Conservation (phyloP, 1,140 invertebrate species). For the Eulimnadia texana region DNA sequence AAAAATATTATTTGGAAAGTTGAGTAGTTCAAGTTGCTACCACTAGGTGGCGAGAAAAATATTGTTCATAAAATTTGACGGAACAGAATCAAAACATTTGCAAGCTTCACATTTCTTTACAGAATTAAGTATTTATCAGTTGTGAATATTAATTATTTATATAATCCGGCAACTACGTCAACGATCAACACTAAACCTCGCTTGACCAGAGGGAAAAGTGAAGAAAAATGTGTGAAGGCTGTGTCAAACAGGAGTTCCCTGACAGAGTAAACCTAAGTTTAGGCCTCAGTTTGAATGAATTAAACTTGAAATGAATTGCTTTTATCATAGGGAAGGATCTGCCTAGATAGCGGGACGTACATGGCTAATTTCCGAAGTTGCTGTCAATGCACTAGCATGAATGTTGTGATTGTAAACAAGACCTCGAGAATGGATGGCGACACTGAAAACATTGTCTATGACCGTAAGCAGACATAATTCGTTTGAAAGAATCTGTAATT, state of each 20-base stretch:
- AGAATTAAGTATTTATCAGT: no score
- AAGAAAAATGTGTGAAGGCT: slow-evolving; percentile 16
- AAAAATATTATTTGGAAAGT: no score
- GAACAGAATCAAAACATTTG: no score
- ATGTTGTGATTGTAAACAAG: slow-evolving; percentile 12
- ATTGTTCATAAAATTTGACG: no score
- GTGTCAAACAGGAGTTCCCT: slow-evolving; percentile 16
- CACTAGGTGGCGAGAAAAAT: no score
- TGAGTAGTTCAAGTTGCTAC: no score
- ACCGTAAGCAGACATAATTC: slow-evolving; percentile 13
- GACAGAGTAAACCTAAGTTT: slow-evolving; percentile 13
- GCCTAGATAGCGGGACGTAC: slow-evolving; percentile 19
- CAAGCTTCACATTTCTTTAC: no score
- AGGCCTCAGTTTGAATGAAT: background rate
- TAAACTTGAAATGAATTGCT: background rate
- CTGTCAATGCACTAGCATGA: slow-evolving; percentile 12
- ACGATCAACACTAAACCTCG: no score
- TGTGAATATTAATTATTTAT: no score
- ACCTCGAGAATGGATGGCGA: slow-evolving; percentile 11
- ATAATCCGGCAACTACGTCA: no score
- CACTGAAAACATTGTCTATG: slow-evolving; percentile 14
- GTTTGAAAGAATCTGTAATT: background rate
- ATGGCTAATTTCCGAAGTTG: slow-evolving; percentile 17
- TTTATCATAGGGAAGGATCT: slow-evolving; percentile 12
- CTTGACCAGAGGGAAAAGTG: no score